Percentiles rank a stretch among this genome's conserved stretches.
These are phyloP conservation scores for Tineola bisselliella DNA, from an alignment of 2,888 invertebrate species.

Conservation along the genomic window DNA sequence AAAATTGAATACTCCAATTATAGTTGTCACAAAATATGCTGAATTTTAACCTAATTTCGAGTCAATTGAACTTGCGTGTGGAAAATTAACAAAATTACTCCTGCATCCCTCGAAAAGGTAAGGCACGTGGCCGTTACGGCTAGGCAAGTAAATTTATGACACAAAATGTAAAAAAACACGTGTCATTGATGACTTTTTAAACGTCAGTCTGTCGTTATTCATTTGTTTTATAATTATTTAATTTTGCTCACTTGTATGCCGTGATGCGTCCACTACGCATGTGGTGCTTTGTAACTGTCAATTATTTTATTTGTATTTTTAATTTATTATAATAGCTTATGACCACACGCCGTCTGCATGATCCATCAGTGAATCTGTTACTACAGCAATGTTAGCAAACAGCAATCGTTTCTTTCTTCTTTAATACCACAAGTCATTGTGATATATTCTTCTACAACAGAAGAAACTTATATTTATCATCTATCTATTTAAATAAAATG, in stretches of 20 bases:
- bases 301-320: background rate
- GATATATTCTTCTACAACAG: no score
- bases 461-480: no score
- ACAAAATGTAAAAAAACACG: background rate
- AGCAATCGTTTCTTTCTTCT: no score
- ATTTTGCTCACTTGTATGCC: background rate
- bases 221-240: slow-evolving; percentile 9
- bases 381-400: no score
- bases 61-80: background rate
- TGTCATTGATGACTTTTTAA: slow-evolving; percentile 11
- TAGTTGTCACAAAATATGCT: background rate
- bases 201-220: slow-evolving; percentile 6
- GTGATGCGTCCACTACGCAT: background rate
- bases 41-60: background rate
- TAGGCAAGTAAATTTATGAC: background rate
- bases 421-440: no score
- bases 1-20: slow-evolving; percentile 2
- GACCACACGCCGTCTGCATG: no score
- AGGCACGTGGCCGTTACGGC: slow-evolving; percentile 8
- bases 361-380: no score
- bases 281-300: background rate
- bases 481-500: no score
- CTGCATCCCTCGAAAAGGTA: background rate
- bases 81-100: background rate
- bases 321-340: background rate